These are phyloP conservation scores for Anomalospiza imberbis DNA, from an alignment of 2,797 vertebrate species.

Conservation along the genomic window DNA sequence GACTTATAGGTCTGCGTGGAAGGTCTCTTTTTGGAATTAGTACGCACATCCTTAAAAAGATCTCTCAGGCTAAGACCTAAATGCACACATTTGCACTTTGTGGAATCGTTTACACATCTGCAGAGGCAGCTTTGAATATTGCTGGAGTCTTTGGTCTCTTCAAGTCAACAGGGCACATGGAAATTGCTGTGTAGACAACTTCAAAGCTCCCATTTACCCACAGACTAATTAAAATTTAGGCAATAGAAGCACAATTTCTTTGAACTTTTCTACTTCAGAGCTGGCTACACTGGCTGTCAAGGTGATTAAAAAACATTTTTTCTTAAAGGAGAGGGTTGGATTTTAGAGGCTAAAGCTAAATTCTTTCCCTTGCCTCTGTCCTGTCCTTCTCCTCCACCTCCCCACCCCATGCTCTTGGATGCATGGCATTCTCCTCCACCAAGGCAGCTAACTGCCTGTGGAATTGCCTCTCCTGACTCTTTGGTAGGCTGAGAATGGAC, in stretches of 20 bases:
- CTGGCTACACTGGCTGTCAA: not conserved
- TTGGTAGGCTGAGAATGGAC: not conserved
- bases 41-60: not conserved
- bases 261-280: conserved; percentile 15
- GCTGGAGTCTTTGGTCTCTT: not conserved
- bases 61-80: not conserved
- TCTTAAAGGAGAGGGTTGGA: not conserved
- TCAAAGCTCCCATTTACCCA: not conserved
- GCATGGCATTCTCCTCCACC: not conserved
- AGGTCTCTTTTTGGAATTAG: not conserved
- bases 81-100: not conserved
- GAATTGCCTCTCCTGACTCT: not conserved
- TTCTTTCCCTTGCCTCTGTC: not conserved
- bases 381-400: not conserved
- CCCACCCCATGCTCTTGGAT: not conserved
- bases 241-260: not conserved
- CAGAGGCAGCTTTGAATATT: not conserved
- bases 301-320: not conserved
- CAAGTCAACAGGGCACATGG: not conserved
- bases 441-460: not conserved
- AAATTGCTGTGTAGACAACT: not conserved
- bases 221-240: conserved; percentile 29
- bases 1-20: not conserved
- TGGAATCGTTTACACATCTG: not conserved
- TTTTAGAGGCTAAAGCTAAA: not conserved